Evolutionary conservation across 1,140 invertebrate genomes (phyloP), one percentile per base, ranked within the genome.

Genomic region (Leptopilina clavipes): DNA sequence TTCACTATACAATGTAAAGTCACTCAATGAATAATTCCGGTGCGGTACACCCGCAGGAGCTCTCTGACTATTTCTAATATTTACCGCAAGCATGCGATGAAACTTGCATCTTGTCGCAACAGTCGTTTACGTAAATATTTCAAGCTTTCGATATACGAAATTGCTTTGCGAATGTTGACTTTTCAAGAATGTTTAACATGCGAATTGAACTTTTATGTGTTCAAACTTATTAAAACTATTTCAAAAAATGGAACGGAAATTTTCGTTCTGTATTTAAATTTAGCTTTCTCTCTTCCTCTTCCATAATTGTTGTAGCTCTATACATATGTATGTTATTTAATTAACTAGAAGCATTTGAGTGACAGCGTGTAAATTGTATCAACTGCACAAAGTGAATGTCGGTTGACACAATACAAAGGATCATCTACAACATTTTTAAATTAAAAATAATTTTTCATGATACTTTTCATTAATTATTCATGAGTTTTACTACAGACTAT

Each of bases 51-150:
- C 25, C 52, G 25, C 48, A 40, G 25, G 52, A 73, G 72, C 48
- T 73, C 56, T 59, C 48, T 18, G 54, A 44, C 56, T n/a, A 70
- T 74, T 74, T 74, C 59, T 43, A 74, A 74, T 74, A 74, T 74
- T 59, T 59, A 59, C 54, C 9, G 25, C 48, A 25, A 54, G 72
- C 72, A 22, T 59, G 31, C 54, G 54, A 59, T 74, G 19, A 18
- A 59, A 37, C 56, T 59, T 40, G 22, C 73, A 59, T 74, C 59
- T 74, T 11, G 43, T 25, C 22, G 11, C 19, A 25, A 59, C 10
- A 59, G 56, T 59, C 22, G 56, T 12, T 59, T 25, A 22, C 8
- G 56, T 25, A 59, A 59, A 59, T 25, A 59, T 22, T 11, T 1
- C 56, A 14, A 12, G 18, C 3, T 59, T 59, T 59, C 19, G 22